phyloP scores from a whole-genome alignment of 2,113 vertebrate genomes.

The Lepisosteus oculatus region DNA sequence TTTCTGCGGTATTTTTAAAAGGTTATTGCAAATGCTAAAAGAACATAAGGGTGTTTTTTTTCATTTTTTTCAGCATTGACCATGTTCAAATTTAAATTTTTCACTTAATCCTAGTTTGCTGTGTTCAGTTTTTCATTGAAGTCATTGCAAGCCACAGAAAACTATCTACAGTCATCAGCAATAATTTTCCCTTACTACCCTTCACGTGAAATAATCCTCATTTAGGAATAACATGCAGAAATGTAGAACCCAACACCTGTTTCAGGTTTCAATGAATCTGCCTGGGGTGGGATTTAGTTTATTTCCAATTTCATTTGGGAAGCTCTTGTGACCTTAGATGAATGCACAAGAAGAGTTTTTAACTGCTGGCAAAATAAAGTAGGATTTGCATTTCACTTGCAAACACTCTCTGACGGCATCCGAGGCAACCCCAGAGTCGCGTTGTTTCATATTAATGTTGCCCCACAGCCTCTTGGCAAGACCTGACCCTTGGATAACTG shows the following conservation, averaged over 20 bases:
- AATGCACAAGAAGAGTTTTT: background rate
- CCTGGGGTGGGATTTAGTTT: background rate
- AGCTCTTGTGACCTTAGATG: background rate
- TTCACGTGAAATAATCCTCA: background rate
- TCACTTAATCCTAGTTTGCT: too few relatives aligned
- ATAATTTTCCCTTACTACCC: background rate
- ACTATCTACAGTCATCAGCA: background rate
- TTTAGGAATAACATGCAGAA: background rate
- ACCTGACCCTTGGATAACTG: background rate
- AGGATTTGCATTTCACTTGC: background rate
- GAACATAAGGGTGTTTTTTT: too few relatives aligned
- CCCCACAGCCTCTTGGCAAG: slow-evolving; percentile 1
- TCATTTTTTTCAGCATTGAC: too few relatives aligned
- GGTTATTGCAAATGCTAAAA: too few relatives aligned
- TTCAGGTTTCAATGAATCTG: slow-evolving; percentile 1
- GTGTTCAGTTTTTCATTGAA: too few relatives aligned
- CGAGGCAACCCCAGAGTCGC: background rate
- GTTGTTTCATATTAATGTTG: background rate
- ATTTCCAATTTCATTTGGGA: background rate
- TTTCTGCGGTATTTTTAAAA: too few relatives aligned
- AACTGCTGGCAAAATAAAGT: background rate
- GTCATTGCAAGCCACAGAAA: background rate
- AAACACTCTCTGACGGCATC: too few relatives aligned
- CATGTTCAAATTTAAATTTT: too few relatives aligned
- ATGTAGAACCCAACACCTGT: too few relatives aligned